Evolutionary conservation across 2,797 vertebrate genomes (phyloP).

Genomic region (Mormyrus hasselquistii): DNA sequence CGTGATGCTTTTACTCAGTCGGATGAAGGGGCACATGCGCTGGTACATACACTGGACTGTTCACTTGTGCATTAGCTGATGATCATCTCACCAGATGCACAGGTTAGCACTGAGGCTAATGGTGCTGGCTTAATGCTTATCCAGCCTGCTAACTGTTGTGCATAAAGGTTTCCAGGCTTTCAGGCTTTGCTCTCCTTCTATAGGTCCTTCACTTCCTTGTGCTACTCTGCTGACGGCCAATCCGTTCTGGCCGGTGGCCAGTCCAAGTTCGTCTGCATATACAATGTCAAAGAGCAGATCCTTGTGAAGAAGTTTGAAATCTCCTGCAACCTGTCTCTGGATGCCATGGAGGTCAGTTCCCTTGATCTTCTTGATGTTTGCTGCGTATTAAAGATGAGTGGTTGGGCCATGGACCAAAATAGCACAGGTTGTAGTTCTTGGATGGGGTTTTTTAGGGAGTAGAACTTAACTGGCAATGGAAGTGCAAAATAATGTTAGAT

Average conservation of each 20-base stretch:
- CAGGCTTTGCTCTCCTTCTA: not conserved
- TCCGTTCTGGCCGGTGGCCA: slow-evolving; percentile 82
- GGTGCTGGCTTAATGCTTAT: not conserved
- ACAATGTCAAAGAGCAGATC: slow-evolving; percentile 83
- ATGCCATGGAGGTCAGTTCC: slow-evolving; percentile 84
- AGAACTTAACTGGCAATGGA: not conserved
- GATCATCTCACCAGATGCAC: not conserved
- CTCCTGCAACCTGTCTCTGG: slow-evolving; percentile 90
- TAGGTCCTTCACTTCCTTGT: slow-evolving; percentile 85
- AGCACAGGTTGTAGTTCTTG: not conserved
- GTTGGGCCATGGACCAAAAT: not conserved
- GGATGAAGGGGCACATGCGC: not conserved
- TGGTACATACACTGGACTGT: not conserved
- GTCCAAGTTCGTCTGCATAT: slow-evolving; percentile 93
- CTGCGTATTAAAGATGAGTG: not conserved
- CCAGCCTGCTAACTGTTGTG: not conserved
- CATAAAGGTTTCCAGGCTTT: not conserved
- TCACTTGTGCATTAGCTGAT: not conserved
- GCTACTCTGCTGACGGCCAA: slow-evolving; percentile 90
- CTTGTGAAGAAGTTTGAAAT: slow-evolving; percentile 96
- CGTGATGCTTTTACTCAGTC: not conserved
- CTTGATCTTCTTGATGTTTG: not conserved
- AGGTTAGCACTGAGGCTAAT: not conserved
- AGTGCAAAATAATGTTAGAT: not conserved
- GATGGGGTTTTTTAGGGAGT: not conserved